Evolutionary conservation across 2,888 invertebrate species (phyloP), one percentile per base, ranked within the genome.

Genomic region (Dasypolia templi): DNA sequence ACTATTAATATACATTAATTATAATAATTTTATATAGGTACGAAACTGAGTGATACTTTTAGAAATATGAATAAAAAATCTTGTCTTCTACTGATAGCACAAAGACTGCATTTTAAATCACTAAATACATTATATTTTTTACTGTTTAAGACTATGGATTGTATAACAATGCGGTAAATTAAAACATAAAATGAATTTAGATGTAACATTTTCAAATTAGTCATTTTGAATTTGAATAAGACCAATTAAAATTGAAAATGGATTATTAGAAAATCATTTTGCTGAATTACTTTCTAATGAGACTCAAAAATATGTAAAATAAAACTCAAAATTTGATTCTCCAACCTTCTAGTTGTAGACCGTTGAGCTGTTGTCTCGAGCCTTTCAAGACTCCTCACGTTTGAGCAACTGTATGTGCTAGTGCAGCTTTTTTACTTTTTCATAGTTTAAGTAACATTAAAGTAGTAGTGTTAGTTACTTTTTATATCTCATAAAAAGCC

Each of bases 1-100:
- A 86, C 73, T 55, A 75, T 58, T 67, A 70, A 62, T 84, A 67
- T 76, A 84, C 68, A 79, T 66, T 67, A 77, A 77, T 56, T 78
- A 51, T 72, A 72, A 72, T 78, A 72, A 51, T 51, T 72, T 68
- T 68, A 72, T 67, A 3, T 83, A 81, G 67, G 58, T 70, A 59
- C 53, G 75, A 76, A 74, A 66, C 35, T 49, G 64, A 66, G 67
- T 71, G 70, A 80, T 80, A 84, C 67, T 66, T 71, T 68, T 75
- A 80, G 68, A 63, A 32, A 62, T 68, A 49, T 39, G 0, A 74
- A 44, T 59, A 53, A 55, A 53, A 79, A 55, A 32, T 46, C 39
- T 56, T 67, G 49, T 82, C 66, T 71, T 61, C 59, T 72, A 77
- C 19, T 51, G 35, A 58, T 62, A 62, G 58, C 76, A 72, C 56